These are phyloP conservation scores for Rhabdophis nuchalis DNA, from an alignment of 2,797 vertebrate genomes.

Conservation along the genomic window DNA sequence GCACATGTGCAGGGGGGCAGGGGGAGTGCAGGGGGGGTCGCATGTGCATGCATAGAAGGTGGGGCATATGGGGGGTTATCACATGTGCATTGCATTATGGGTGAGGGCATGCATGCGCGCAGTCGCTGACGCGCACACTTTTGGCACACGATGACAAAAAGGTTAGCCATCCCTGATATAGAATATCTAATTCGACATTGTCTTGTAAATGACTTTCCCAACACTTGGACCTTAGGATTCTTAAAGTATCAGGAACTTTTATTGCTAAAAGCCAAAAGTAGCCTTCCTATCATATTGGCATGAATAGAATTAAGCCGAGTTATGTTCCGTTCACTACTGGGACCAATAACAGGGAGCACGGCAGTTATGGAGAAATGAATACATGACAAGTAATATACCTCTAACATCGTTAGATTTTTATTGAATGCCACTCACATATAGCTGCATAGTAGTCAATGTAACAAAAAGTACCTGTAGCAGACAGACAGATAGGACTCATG, in stretches of 20 bases:
- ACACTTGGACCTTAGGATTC: not conserved
- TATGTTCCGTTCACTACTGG: not conserved
- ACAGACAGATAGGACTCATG: conserved; percentile 48
- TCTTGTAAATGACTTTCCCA: not conserved
- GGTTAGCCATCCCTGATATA: too few relatives aligned
- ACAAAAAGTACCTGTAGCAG: conserved; percentile 39
- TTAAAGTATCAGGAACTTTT: not conserved
- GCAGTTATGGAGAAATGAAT: not conserved
- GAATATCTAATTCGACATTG: not conserved
- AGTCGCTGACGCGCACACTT: too few relatives aligned
- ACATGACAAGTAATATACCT: not conserved
- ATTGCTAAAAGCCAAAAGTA: not conserved
- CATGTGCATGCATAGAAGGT: too few relatives aligned
- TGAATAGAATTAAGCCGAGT: too few relatives aligned
- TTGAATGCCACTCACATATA: conserved; percentile 63
- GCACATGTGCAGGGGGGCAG: too few relatives aligned
- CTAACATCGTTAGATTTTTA: conserved; percentile 54
- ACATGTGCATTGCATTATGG: too few relatives aligned
- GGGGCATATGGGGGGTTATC: too few relatives aligned
- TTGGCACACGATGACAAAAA: too few relatives aligned
- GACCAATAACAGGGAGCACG: not conserved
- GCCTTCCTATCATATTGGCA: not conserved
- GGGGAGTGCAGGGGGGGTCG: too few relatives aligned
- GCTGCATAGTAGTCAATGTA: conserved; percentile 43
- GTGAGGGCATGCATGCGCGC: too few relatives aligned